Base-by-base conservation (phyloP, 2,888 invertebrate species). In the Perdita meconis region DNA sequence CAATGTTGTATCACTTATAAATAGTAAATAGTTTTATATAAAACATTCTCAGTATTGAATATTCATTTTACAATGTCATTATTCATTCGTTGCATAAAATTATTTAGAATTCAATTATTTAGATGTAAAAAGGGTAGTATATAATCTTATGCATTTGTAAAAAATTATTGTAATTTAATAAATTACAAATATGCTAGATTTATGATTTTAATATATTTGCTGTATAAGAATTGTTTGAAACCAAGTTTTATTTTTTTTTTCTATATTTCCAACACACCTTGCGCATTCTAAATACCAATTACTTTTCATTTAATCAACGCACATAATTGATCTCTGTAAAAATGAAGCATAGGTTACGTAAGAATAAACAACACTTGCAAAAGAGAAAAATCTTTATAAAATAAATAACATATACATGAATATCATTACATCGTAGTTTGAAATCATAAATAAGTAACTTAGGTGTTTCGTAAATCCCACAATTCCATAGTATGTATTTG, bases 371-470 rank as follows among this genome's bases (percentile, higher is more conserved):
- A 75, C 13, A 16, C 44, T 68, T 89, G 89, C 86, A 89, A 90
- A 90, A 89, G 86, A 90, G 87, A 89, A 85, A 87, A 86, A 86
- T 90, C 86, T 89, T 89, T 89, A 90, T 90, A 90, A 89, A 90
- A 90, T 90, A 90, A 90, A 90, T 90, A 90, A 90, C 90, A 89
- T 88, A 87, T 89, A 90, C 89, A 90, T 86, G 88, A 89, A 86
- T 86, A 89, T 87, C 78, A 75, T 89, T 90, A 90, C 87, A 90
- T 89, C 83, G 74, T 87, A 86, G 81, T 87, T 84, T 66, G 86
- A 88, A 87, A 86, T 87, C 83, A 86, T 89, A 89, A 90, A 90
- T 89, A 87, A 90, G 81, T 87, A 88, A 89, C 86, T 82, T 83
- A 89, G 78, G 82, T 89, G 83, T 88, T 81, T 84, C 76, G 77